Evolutionary conservation across 1,140 invertebrate genomes (phyloP), one percentile per base, ranked within the genome.

Genomic region (Pachypeltis micranthus): DNA sequence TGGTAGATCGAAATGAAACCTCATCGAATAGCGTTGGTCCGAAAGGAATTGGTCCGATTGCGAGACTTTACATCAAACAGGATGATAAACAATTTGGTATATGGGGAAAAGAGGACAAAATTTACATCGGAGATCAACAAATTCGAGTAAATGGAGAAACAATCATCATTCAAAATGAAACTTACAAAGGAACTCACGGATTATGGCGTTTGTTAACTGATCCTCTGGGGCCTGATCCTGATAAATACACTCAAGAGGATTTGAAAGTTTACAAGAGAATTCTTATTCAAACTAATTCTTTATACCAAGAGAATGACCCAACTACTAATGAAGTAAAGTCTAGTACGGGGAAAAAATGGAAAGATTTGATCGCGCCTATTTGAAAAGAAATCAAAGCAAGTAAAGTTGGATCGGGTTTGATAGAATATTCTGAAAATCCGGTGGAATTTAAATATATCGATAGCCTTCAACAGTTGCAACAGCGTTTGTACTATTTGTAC

Each of bases 381-480:
- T 57, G 26, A 16, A 26, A 57, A 57, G 55, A 57, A 57, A 24
- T 57, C 4, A 57, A 57, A 57, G 12, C 24, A 24, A 12, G 19
- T 57, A 26, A 28, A 28, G 29, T 29, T 31, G 57, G 57, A 29
- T 28, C 14, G 29, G 57, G 57, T 28, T 4, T 57, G 4, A 4
- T 57, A 57, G 28, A 57, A 16, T 57, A 57, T 57, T 14, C 25
- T 25, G 24, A 57, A 57, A 12, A 57, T 57, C 28, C 55, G 3
- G 55, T n/a, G n/a, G n/a, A n/a, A n/a, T n/a, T 57, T 57, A 7
- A 12, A 47, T 61, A 61, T 47, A 51, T 61, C 21, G 28, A 61
- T 44, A 61, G 51, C 51, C 51, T 61, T 25, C 44, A 61, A 47
- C 19, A 61, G 51, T 25, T 61, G 51, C 3, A 47, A 47, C 27